Evolutionary conservation across 1,140 invertebrate species (phyloP).

Genomic region (Drosophila seguyi): DNA sequence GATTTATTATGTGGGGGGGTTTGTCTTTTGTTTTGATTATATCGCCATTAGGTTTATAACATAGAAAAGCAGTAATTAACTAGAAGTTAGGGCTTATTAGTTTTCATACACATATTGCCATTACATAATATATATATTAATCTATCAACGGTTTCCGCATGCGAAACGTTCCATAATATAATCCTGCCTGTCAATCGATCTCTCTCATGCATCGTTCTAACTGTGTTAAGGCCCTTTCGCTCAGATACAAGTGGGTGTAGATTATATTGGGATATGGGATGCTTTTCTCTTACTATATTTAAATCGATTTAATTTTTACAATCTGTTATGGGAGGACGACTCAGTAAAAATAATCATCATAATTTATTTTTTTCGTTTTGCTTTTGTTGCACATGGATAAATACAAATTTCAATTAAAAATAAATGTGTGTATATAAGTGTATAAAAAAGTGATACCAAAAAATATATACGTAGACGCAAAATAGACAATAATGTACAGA

Average conservation of each 20-base stretch:
- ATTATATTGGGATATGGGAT: conserved; percentile 32
- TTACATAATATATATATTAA: conserved; percentile 51
- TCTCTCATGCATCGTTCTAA: conserved; percentile 60
- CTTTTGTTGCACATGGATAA: conserved; percentile 71
- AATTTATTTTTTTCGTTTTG: conserved; percentile 56
- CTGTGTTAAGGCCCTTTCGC: conserved; percentile 74
- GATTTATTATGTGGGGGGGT: conserved; percentile 52
- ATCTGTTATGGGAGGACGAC: conserved; percentile 28
- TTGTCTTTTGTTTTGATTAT: conserved; percentile 75
- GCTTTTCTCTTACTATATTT: conserved; percentile 16
- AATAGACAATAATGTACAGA: conserved; percentile 68
- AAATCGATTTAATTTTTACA: conserved; percentile 44
- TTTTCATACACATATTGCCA: conserved; percentile 65
- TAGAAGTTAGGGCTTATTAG: conserved; percentile 64
- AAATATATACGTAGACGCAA: conserved; percentile 67
- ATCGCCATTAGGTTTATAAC: conserved; percentile 75
- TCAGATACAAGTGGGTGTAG: conserved; percentile 74
- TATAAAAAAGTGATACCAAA: conserved; percentile 67
- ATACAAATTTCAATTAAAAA: conserved; percentile 79
- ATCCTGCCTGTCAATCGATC: conserved; percentile 15
- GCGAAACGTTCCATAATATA: conserved; percentile 42
- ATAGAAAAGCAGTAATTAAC: conserved; percentile 82
- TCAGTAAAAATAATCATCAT: conserved; percentile 78
- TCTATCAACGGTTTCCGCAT: conserved; percentile 71
- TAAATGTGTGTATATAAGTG: conserved; percentile 48